phyloP scores from a whole-genome alignment of 2,888 invertebrate species.

The Drosophila quinaria region DNA sequence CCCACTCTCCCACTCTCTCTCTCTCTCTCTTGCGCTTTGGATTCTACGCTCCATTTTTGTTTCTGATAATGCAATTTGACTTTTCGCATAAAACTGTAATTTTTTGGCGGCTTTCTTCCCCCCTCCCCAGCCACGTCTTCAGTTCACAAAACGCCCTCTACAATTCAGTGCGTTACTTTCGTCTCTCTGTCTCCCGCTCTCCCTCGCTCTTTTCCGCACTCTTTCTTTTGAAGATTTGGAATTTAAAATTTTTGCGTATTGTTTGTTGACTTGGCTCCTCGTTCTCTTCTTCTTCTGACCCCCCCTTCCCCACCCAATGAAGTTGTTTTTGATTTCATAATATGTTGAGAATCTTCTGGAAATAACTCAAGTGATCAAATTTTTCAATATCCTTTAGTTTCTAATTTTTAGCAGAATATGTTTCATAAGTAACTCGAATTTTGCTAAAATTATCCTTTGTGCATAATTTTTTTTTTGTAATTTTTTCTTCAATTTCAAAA shows the following conservation, averaged over 20 bases:
- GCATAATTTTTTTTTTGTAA: no score
- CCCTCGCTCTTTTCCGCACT: neutral
- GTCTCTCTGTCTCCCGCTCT: neutral
- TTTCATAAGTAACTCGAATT: no score
- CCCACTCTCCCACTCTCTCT: neutral
- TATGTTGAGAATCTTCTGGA: slow-evolving; percentile 7
- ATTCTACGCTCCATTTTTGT: neutral
- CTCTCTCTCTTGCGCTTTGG: neutral
- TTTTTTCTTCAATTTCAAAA: neutral
- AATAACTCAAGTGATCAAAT: neutral
- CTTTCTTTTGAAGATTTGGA: slow-evolving; percentile 4
- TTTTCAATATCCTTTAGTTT: neutral
- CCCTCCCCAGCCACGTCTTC: neutral
- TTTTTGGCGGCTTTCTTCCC: slow-evolving; percentile 29
- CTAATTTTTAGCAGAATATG: neutral
- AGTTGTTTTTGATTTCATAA: slow-evolving; percentile 9
- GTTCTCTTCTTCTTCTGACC: neutral
- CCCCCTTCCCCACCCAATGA: no score
- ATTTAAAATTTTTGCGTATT: slow-evolving; percentile 6
- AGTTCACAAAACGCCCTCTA: slow-evolving; percentile 1
- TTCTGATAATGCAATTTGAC: neutral
- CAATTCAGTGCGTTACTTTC: slow-evolving; percentile 1
- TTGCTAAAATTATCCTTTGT: no score
- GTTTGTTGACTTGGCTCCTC: neutral
- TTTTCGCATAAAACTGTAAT: neutral